phyloP scores from a whole-genome alignment of 2,888 invertebrate species.

The Lordiphosa fenestrarum region DNA sequence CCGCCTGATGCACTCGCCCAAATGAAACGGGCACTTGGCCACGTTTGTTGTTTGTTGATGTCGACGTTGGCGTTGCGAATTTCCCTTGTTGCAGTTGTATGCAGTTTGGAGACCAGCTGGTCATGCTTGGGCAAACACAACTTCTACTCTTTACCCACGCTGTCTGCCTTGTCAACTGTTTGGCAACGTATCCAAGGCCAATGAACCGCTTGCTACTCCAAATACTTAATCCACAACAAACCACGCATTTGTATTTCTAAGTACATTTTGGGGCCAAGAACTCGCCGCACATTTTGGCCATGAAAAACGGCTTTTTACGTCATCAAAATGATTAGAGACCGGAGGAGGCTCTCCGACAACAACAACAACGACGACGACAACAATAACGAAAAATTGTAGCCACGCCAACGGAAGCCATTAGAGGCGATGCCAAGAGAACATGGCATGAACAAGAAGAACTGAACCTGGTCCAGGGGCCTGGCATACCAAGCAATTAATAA shows the following conservation, averaged over 20 bases:
- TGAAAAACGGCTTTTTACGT: constrained; percentile 65
- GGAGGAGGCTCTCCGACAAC: too few species aligned
- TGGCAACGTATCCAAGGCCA: constrained; percentile 57
- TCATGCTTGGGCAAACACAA: constrained; percentile 54
- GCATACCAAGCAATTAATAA: constrained; percentile 75
- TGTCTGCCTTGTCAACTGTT: constrained; percentile 37
- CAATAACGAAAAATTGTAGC: constrained; percentile 28
- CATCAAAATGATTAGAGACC: constrained; percentile 55
- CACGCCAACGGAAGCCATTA: constrained; percentile 70
- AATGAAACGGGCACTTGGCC: constrained; percentile 47
- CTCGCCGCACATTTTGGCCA: constrained; percentile 54
- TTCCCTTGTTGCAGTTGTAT: constrained; percentile 47
- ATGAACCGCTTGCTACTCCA: constrained; percentile 58
- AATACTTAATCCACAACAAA: constrained; percentile 38
- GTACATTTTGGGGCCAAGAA: constrained; percentile 58
- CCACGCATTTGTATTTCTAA: constrained; percentile 40
- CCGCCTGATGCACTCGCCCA: constrained; percentile 43
- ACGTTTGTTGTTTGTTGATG: constrained; percentile 45
- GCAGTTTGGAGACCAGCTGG: constrained; percentile 43
- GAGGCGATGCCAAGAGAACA: constrained; percentile 29
- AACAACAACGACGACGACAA: constrained; percentile 1
- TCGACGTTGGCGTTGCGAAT: constrained; percentile 33
- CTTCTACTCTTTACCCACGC: constrained; percentile 47
- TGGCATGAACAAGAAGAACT: constrained; percentile 3
- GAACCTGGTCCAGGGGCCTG: constrained; percentile 23